Conservation (phyloP, 1,140 invertebrate species). For the Drosophila albomicans region DNA sequence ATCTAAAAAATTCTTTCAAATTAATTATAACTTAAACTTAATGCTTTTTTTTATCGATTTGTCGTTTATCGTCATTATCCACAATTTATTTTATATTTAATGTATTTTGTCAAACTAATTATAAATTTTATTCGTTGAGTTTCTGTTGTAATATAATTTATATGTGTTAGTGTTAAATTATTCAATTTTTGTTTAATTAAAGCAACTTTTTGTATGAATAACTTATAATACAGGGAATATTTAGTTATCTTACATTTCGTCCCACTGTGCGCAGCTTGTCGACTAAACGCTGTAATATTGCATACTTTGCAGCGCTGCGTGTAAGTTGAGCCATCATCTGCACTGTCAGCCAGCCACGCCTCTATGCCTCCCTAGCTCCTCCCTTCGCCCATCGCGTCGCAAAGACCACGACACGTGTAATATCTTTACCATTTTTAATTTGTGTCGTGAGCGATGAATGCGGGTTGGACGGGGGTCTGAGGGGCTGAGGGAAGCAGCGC, state of each 20-base stretch:
- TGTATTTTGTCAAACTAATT: no score
- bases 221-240: neutral
- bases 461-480: neutral
- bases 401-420: slow-evolving; percentile 29
- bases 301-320: slow-evolving; percentile 22
- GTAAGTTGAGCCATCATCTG: slow-evolving; percentile 28
- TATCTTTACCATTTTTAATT: slow-evolving; percentile 68
- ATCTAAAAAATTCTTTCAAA: no score
- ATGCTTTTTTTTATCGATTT: no score
- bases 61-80: no score
- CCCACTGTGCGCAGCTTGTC: neutral
- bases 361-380: neutral
- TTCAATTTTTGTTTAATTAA: no score
- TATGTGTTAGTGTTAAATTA: no score
- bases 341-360: slow-evolving; percentile 1
- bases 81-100: no score
- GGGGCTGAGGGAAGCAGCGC: neutral
- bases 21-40: no score
- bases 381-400: neutral
- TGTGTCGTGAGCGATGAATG: slow-evolving; percentile 36
- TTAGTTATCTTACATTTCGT: neutral
- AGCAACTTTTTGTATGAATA: no score
- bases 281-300: slow-evolving; percentile 19
- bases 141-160: no score
- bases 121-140: no score